These are phyloP conservation scores for Sarcoramphus papa DNA, from an alignment of 2,797 vertebrate species.

Conservation along the genomic window DNA sequence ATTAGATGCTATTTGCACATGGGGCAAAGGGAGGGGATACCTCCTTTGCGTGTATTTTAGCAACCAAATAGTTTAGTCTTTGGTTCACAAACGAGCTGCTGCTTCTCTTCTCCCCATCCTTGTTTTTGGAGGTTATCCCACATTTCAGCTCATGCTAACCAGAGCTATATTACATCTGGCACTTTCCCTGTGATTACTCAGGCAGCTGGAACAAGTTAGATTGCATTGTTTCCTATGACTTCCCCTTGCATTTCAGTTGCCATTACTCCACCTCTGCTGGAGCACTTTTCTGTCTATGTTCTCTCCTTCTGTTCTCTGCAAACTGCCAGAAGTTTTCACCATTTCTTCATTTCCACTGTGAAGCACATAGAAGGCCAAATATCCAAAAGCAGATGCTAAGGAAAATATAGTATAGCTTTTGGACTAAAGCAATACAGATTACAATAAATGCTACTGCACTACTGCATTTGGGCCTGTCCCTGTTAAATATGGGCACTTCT, in stretches of 20 bases:
- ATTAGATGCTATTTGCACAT: conserved; percentile 41
- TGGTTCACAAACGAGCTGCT: conserved; percentile 62
- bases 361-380: not conserved
- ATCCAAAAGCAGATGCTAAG: not conserved
- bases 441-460: not conserved
- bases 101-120: conserved; percentile 43
- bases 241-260: conserved; percentile 31
- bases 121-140: conserved; percentile 53
- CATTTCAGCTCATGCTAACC: conserved; percentile 43
- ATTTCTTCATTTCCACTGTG: conserved; percentile 6
- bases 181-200: conserved; percentile 38
- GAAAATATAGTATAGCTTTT: not conserved
- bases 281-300: not conserved
- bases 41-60: conserved; percentile 55
- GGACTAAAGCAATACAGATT: not conserved
- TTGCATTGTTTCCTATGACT: conserved; percentile 65
- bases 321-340: conserved; percentile 12
- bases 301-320: conserved; percentile 40
- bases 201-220: conserved; percentile 64
- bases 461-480: not conserved
- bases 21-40: not conserved
- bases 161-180: conserved; percentile 63
- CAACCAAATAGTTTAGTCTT: conserved; percentile 63
- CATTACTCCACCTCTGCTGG: conserved; percentile 50
- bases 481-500: not conserved